Conservation (phyloP, 2,113 vertebrate species). For the Setophaga coronata region DNA sequence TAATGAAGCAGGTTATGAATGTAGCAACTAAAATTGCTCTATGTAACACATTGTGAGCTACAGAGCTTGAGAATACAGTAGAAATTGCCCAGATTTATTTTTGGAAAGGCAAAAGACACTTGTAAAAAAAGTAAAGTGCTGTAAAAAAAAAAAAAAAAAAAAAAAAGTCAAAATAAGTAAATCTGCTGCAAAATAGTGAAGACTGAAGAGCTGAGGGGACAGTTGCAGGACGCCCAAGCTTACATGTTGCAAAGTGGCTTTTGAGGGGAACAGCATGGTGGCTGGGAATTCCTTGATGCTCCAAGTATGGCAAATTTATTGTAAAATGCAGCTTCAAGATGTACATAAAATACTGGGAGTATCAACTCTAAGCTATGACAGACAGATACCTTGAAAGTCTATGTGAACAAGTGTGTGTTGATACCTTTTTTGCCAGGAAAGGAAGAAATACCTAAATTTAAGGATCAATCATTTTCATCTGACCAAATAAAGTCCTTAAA, state of each 20-base stretch:
- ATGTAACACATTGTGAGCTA: not conserved
- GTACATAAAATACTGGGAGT: not conserved
- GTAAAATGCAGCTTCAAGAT: not conserved
- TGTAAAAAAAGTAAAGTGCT: not conserved
- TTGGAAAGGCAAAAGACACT: not conserved
- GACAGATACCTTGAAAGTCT: not conserved
- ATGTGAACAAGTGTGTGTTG: not conserved
- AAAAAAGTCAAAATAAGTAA: not conserved
- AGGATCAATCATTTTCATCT: not conserved
- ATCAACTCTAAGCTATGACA: not conserved
- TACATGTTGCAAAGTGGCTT: not conserved
- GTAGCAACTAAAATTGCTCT: not conserved
- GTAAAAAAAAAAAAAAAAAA: not conserved
- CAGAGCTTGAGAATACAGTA: not conserved
- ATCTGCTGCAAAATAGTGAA: not conserved
- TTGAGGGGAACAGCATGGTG: not conserved
- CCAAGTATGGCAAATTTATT: not conserved
- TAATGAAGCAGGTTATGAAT: not conserved
- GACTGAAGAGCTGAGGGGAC: not conserved
- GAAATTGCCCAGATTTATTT: not conserved
- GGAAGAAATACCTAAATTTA: not conserved
- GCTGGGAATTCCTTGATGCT: not conserved
- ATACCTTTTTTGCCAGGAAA: not conserved
- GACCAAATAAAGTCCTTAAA: not conserved
- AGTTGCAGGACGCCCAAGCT: not conserved